Base-by-base conservation (phyloP, 1,140 invertebrate genomes). In the Euwallacea fornicatus region DNA sequence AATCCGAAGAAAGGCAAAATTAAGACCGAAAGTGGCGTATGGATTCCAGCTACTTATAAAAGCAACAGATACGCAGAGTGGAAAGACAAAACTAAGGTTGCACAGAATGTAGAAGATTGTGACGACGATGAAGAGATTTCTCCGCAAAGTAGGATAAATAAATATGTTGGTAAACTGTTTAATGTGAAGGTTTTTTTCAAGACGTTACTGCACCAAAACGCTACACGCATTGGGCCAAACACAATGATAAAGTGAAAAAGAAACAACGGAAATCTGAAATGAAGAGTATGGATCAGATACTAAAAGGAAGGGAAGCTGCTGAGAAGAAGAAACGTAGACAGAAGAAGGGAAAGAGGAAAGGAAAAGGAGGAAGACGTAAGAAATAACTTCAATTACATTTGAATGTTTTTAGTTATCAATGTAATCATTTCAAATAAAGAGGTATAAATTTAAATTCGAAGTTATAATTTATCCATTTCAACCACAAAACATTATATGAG, bases 1-100 rank as follows among this genome's bases (percentile, higher is more conserved):
- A 85, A 90, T 78, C 78, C 82, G 1, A 88, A 88, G 72, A 82
- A 84, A 15, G 90, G 89, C 58, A 96, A 94, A 83, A 97, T 99
- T 73, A 90, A 90, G 73, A 98, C 97, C 3, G 97, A 99, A 83
- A 96, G 94, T 65, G 97, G 97, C 8, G 89, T 87, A 0, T 94
- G 94, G 89, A 96, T 99, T 76, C 89, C 95, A 2, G 95, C 96
- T 0, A 92, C 93, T 0, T 99, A 95, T 81, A 98, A 98, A 82
- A 92, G 92, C 59, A 91, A 96, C 73, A 85, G 91, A 72, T 99
- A 98, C 81, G 87, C 88, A 58, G 85, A 90, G 46, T 98, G 96
- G 96, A 90, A 92, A 76, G 88, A 93, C 70, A 92, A 91, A 74
- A 91, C 87, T 47, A 94, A 95, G 83, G 80, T 89, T 42, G 86